Base-by-base conservation (phyloP, 2,888 invertebrate species). In the Caenorhabditis imperialis region DNA sequence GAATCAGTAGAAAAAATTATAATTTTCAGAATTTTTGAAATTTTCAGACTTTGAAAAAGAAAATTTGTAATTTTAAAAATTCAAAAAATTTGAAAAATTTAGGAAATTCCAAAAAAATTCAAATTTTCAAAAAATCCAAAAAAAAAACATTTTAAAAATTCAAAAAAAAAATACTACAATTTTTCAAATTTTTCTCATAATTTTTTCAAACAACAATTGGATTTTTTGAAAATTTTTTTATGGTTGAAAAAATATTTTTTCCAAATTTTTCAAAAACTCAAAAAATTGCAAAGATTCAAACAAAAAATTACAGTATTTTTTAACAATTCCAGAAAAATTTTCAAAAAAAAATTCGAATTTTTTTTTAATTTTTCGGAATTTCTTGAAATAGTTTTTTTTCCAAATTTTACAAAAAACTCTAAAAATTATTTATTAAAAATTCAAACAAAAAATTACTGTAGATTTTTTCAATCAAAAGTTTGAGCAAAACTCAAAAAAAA, bases 381-480 rank as follows among this genome's bases (percentile, higher is more conserved):
- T 40, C 18, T 18, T 16, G 8, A 40, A 40, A 40, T 4, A 40
- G 8, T 40, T 40, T 40, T 40, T 2, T 5, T 40, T 40, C 18
- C n/a, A 40, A 30, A 30, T 30, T 30, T 30, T 30, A 6, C 10
- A n/a, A n/a, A n/a, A n/a, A n/a, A n/a, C 53, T 62, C 53, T 48
- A 62, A 53, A 44, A 62, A 50, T 50, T 42, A 40, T 44, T 42
- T 35, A 37, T 58, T 25, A 47, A 58, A 47, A 47, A 35, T 58
- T 47, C 47, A 47, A 58, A 35, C 35, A 47, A 58, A 47, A 58
- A 47, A 47, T 40, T 50, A 53, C 60, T 40, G 38, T 30, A 60
- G 40, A 38, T 62, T 62, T 60, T 51, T 62, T 50, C 51, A 38
- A 37, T 51, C 62, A 45, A 48, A 62, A 50, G 33, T 62, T 27